Conservation (phyloP, 1,140 invertebrate genomes). For the Drosophila pseudoananassae region DNA sequence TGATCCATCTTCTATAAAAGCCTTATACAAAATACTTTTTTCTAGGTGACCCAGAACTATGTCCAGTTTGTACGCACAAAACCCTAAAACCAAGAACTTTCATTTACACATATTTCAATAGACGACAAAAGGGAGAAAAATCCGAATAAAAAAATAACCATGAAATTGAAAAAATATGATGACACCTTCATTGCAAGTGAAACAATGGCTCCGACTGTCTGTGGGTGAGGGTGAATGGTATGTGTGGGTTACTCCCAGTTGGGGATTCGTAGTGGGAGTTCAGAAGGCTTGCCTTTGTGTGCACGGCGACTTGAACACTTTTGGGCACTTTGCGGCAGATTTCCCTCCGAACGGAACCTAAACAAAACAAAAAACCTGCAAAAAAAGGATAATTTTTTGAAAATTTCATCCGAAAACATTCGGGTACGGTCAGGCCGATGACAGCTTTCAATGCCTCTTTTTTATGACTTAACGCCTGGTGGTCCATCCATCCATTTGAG, state of each 20-base stretch:
- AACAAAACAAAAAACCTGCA: constrained; percentile 48
- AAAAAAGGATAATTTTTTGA: constrained; percentile 50
- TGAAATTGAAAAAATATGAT: constrained; percentile 80
- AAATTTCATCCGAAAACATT: constrained; percentile 66
- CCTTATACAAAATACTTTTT: background rate
- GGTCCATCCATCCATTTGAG: background rate
- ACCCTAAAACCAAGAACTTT: constrained; percentile 16
- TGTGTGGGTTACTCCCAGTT: background rate
- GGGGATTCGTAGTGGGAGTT: constrained; percentile 1
- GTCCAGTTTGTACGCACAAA: constrained; percentile 9
- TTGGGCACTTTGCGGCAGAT: constrained; percentile 56
- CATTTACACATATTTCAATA: constrained; percentile 48
- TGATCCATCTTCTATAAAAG: no score
- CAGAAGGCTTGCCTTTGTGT: constrained; percentile 46
- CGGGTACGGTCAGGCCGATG: constrained; percentile 22
- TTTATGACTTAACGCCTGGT: constrained; percentile 45
- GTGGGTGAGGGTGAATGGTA: background rate
- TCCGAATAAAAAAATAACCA: constrained; percentile 44
- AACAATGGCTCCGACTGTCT: constrained; percentile 38
- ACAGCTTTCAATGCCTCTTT: constrained; percentile 47
- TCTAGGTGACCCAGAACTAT: constrained; percentile 3
- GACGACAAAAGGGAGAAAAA: background rate
- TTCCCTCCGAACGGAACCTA: constrained; percentile 29
- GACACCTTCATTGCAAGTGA: constrained; percentile 74
- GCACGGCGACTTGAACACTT: constrained; percentile 63